Base-by-base conservation (phyloP, 2,113 vertebrate genomes). In the Sceloporus undulatus region DNA sequence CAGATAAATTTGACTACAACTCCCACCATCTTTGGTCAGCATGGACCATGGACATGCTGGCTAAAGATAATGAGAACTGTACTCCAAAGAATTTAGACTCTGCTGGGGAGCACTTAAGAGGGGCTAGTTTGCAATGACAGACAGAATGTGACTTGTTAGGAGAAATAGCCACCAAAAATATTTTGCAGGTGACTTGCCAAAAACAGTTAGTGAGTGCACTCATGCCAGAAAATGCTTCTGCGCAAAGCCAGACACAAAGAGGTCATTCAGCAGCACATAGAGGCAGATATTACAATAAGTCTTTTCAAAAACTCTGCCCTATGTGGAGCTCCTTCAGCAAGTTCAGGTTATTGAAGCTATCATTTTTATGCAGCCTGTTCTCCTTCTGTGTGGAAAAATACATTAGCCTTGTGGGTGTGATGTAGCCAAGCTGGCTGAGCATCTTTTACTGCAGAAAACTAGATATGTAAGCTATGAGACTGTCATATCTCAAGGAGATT, bases 361-460 rank as follows among this genome's bases (percentile, higher is more conserved):
- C 52, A 40, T 71, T 79, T 85, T 86, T 40, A 79, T 54, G 77
- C n/a, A 79, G 65, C 59, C n/a, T 29, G 56, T 38, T 80, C 25
- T 70, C 29, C 29, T 29, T 10, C 18, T 80, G 77, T 25, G 29
- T 27, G 34, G 38, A 82, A 38, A 77, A 73, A 59, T 56, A 56
- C 23, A 59, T 79, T 70, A 71, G n/a, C 56, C 16, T 85, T 76
- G 74, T n/a, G n/a, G 27, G 52, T 42, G 68, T 13, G 54, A 56
- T 40, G 14, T 10, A 79, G 40, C 75, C 62, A 48, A 19, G 52
- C 5, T 21, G 56, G 77, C 16, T 25, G 34, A 66, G 34, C 25
- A 48, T 70, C 54, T 48, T 56, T 18, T 54, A 79, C 66, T 73
- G 23, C 38, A 52, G 40, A 21, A 54, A 9, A 19, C 34, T 78